Percentiles rank a stretch among this genome's conserved stretches.
Evolutionary conservation across 2,888 invertebrate species (phyloP).

Genomic region (Synanthedon myopaeformis): DNA sequence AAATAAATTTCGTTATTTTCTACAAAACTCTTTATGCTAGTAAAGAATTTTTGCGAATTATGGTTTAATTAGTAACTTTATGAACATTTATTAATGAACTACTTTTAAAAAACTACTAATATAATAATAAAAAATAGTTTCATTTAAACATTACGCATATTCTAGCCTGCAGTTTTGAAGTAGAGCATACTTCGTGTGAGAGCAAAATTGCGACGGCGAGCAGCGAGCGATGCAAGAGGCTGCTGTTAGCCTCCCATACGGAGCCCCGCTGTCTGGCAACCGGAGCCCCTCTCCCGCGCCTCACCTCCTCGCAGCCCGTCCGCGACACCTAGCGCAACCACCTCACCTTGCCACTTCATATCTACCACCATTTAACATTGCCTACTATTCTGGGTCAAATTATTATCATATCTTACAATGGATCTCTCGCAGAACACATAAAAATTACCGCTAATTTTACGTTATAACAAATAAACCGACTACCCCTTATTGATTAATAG

Average conservation of each 20-base stretch:
- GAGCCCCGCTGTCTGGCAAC: constrained; percentile 71
- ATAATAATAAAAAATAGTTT: neutral
- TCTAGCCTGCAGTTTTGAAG: constrained; percentile 12
- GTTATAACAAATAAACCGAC: too few relatives aligned
- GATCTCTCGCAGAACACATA: too few relatives aligned
- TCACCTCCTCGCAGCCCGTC: constrained; percentile 10
- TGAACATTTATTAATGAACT: neutral
- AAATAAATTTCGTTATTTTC: too few relatives aligned
- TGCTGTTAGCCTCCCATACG: constrained; percentile 66
- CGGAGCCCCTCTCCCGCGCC: constrained; percentile 26
- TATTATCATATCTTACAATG: too few relatives aligned
- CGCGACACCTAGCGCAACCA: constrained; percentile 49
- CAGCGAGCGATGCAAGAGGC: constrained; percentile 57
- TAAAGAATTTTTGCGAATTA: neutral
- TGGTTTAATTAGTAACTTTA: neutral
- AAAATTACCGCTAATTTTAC: too few relatives aligned
- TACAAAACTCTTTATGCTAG: too few relatives aligned
- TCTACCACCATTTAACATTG: neutral
- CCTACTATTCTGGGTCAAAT: neutral
- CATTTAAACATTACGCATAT: constrained; percentile 8
- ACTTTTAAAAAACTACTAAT: neutral
- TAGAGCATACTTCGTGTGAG: constrained; percentile 57
- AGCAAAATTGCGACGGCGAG: constrained; percentile 55
- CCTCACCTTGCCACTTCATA: constrained; percentile 43
- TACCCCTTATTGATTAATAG: too few relatives aligned